phyloP scores from a whole-genome alignment of 1,140 invertebrate species.

The Holcopasites calliopsidis region DNA sequence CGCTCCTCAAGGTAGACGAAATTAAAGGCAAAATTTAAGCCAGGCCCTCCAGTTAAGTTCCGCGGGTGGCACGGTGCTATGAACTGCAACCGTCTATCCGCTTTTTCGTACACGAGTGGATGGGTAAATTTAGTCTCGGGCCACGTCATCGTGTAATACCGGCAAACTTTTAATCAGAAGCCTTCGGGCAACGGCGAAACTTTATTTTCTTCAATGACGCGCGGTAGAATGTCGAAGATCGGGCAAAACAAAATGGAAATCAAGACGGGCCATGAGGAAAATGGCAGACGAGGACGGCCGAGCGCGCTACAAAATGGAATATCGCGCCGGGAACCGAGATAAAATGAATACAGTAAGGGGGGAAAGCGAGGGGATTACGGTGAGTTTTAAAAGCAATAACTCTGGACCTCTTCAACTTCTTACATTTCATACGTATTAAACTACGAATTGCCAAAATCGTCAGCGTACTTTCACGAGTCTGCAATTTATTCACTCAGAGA shows the following conservation, averaged over 20 bases:
- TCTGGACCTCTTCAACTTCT: slow-evolving; percentile 32
- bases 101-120: slow-evolving; percentile 37
- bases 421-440: slow-evolving; percentile 24
- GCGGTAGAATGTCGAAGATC: slow-evolving; percentile 56
- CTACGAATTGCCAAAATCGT: slow-evolving; percentile 13
- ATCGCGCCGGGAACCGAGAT: slow-evolving; percentile 27
- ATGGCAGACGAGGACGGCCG: slow-evolving; percentile 34
- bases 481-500: slow-evolving; percentile 7
- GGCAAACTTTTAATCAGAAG: slow-evolving; percentile 66
- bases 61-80: slow-evolving; percentile 15
- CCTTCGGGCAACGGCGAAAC: slow-evolving; percentile 33
- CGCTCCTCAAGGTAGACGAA: slow-evolving; percentile 32
- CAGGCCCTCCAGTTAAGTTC: slow-evolving; percentile 29
- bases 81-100: slow-evolving; percentile 37
- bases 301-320: slow-evolving; percentile 48
- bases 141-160: slow-evolving; percentile 61
- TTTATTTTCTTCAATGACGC: slow-evolving; percentile 63
- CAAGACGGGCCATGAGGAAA: slow-evolving; percentile 35
- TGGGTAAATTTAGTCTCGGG: slow-evolving; percentile 49
- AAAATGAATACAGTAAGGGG: slow-evolving; percentile 33
- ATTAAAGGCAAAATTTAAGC: slow-evolving; percentile 50
- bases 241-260: slow-evolving; percentile 62
- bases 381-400: slow-evolving; percentile 47
- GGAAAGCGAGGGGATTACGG: slow-evolving; percentile 19
- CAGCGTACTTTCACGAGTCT: neutral